Evolutionary conservation across 1,140 invertebrate species (phyloP).

Genomic region (Samia ricini): DNA sequence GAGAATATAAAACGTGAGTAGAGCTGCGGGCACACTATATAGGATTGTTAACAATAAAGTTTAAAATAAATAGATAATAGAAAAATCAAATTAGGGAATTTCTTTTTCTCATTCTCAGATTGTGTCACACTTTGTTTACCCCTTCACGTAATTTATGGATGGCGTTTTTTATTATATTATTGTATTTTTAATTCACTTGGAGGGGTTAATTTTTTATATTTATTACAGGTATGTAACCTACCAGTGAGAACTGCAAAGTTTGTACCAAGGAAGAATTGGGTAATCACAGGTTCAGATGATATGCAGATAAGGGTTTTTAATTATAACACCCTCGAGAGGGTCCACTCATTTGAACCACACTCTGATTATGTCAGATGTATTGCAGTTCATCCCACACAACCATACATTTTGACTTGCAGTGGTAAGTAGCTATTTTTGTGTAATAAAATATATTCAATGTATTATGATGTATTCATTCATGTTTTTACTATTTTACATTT

Average conservation of each 20-base stretch:
- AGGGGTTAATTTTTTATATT: neutral
- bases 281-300: constrained; percentile 98
- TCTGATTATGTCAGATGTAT: constrained; percentile 99
- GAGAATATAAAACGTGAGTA: too few relatives aligned
- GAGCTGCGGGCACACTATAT: too few relatives aligned
- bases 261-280: constrained; percentile 98
- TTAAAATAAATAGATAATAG: too few relatives aligned
- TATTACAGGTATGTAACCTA: constrained; percentile 91
- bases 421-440: constrained; percentile 88
- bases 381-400: constrained; percentile 97
- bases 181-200: neutral
- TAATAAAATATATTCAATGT: too few relatives aligned
- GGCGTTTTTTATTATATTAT: neutral
- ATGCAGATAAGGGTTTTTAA: constrained; percentile 98
- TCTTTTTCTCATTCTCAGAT: too few relatives aligned
- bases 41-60: too few relatives aligned
- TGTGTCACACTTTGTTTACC: too few relatives aligned
- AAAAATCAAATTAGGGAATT: too few relatives aligned
- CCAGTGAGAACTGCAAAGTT: constrained; percentile 98
- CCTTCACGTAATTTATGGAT: too few relatives aligned
- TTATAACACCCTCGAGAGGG: constrained; percentile 98
- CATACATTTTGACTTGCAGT: constrained; percentile 97
- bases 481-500: neutral
- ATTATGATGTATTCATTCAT: too few relatives aligned
- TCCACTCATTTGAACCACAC: constrained; percentile 98